Percentiles rank a stretch among this genome's conserved stretches.
These are phyloP conservation scores for Lerema accius DNA, from an alignment of 1,140 invertebrate genomes.

Conservation along the genomic window DNA sequence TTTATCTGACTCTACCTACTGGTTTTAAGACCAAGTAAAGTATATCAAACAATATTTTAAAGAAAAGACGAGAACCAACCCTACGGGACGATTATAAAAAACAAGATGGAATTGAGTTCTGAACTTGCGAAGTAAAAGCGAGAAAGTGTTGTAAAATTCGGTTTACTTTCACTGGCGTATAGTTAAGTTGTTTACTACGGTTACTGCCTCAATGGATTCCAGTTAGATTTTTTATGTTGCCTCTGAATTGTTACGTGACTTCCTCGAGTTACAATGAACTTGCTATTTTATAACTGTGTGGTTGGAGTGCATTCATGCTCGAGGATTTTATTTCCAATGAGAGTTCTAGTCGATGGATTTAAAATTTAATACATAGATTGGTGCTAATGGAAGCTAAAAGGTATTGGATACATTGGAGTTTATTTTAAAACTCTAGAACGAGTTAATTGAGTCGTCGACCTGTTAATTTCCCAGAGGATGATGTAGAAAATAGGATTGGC, in stretches of 20 bases:
- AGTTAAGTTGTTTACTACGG: conserved; percentile 16
- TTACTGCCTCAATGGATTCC: conserved; percentile 24
- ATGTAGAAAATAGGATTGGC: too few species aligned
- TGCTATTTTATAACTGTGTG: neutral
- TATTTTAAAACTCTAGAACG: too few species aligned
- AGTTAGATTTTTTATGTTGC: conserved; percentile 13
- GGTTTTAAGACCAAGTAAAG: too few species aligned
- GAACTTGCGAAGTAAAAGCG: conserved; percentile 18
- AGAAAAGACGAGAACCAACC: too few species aligned
- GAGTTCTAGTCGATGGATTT: neutral
- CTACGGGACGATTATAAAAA: neutral
- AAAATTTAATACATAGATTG: neutral
- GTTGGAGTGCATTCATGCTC: neutral
- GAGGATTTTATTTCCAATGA: neutral
- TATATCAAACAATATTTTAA: too few species aligned
- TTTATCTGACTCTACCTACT: too few species aligned
- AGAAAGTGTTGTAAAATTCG: conserved; percentile 28
- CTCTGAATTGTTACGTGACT: conserved; percentile 13
- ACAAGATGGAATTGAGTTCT: neutral
- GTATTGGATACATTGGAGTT: too few species aligned
- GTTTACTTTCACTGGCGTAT: conserved; percentile 29
- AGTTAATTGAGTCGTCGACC: too few species aligned
- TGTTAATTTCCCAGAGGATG: too few species aligned
- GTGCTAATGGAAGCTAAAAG: too few species aligned
- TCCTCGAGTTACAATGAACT: conserved; percentile 6